phyloP scores from a whole-genome alignment of 2,888 invertebrate genomes.

The Trilocha varians region DNA sequence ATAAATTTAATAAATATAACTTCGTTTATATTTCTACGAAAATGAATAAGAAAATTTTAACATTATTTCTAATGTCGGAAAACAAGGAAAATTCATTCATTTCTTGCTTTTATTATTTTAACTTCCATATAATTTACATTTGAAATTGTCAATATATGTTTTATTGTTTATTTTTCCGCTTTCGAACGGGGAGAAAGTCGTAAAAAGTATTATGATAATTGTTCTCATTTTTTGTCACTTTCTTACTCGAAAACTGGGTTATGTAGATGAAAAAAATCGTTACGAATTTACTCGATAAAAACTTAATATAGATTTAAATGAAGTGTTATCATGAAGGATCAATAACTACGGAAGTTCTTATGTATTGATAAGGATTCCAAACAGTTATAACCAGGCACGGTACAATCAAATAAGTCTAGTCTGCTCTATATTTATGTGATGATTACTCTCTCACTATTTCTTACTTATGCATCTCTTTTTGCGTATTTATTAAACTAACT shows the following conservation, averaged over 20 bases:
- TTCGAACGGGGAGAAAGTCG: neutral
- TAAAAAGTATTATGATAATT: conserved; percentile 1
- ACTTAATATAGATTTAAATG: neutral
- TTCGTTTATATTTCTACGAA: too few species aligned
- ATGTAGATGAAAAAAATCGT: neutral
- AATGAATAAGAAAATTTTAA: too few species aligned
- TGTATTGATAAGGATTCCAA: neutral
- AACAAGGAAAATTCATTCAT: too few species aligned
- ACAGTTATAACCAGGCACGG: neutral
- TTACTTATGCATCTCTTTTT: too few species aligned
- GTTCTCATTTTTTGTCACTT: neutral
- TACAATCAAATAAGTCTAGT: neutral
- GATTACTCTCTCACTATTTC: too few species aligned
- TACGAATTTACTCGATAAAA: neutral
- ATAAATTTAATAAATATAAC: too few species aligned
- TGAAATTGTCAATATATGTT: neutral
- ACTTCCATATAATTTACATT: neutral
- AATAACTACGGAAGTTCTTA: neutral
- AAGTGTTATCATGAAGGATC: neutral
- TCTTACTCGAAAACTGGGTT: neutral
- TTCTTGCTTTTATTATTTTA: neutral
- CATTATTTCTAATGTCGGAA: too few species aligned
- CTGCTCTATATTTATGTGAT: neutral
- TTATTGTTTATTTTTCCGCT: neutral
- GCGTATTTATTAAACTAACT: too few species aligned